Base-by-base conservation (phyloP, 2,888 invertebrate genomes). In the Cheilosia vernalis region DNA sequence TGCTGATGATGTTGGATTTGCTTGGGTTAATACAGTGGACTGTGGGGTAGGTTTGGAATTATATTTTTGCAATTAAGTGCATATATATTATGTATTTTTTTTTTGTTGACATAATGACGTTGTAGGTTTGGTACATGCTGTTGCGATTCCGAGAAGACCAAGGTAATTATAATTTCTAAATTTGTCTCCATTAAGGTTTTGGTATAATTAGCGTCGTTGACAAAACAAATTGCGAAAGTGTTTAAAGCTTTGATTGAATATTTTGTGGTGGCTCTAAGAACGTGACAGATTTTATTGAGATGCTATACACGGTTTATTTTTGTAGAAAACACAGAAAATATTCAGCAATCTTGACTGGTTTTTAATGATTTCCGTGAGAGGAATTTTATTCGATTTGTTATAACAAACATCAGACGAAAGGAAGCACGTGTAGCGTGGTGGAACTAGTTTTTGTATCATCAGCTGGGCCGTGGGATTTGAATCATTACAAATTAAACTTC, bases 11-110 rank as follows among this genome's bases (percentile, higher is more conserved):
- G 74, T 69, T 63, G 24, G 64, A 49, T 70, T 74, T 58, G 67
- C 61, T 60, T 84, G 80, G 74, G 79, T 70, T 84, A 84, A 84
- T 84, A 53, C 53, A 47, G 17, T 60, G 13, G 79, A 27, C 61
- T 69, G 79, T 84, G 84, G 66, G 84, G 84, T 84, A 84, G 84
- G 84, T 84, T 51, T 84, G 42, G 73, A 78, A 40, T 27, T 60
- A 7, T 81, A 74, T 40, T 51, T 66, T 63, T 66, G 69, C 40
- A 74, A 70, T 60, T 72, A 44, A 70, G 58, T 70, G 56, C 47
- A 55, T 64, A 77, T 24, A 40, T 61, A 55, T 74, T 30, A 21
- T 21, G 33, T 61, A 55, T 74, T 30, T 1, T 21, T 63, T 33
- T 47, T 40, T 15, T n/a, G 13, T 19, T 37, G 67, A 67, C 74